phyloP scores from a whole-genome alignment of 2,113 vertebrate genomes.

The Etia nguti region DNA sequence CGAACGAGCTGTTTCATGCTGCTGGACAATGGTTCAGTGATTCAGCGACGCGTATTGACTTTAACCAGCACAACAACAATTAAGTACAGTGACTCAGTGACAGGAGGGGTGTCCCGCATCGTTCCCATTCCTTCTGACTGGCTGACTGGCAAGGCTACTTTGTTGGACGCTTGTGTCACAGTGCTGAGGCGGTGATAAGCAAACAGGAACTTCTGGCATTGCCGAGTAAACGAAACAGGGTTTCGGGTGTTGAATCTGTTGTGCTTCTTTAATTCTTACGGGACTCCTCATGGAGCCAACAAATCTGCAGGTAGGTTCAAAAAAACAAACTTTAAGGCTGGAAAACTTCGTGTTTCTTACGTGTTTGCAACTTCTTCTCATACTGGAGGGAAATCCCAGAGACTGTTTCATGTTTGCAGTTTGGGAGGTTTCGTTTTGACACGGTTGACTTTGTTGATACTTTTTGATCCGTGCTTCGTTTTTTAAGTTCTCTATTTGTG shows the following conservation, averaged over 20 bases:
- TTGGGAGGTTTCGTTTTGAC: neutral
- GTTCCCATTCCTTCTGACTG: slow-evolving; percentile 35
- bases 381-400: neutral
- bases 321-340: neutral
- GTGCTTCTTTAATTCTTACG: neutral
- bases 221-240: neutral
- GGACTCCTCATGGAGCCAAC: slow-evolving; percentile 67
- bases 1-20: neutral
- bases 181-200: neutral
- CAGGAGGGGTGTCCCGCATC: slow-evolving; percentile 8
- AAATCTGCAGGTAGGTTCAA: slow-evolving; percentile 67
- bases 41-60: neutral
- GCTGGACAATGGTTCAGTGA: too few species aligned
- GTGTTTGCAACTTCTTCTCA: neutral
- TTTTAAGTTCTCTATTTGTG: neutral
- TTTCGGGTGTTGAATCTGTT: neutral
- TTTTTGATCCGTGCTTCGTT: neutral
- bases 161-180: slow-evolving; percentile 2
- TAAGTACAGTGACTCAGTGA: slow-evolving; percentile 36
- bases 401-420: neutral
- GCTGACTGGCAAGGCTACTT: neutral
- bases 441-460: neutral
- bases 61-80: slow-evolving; percentile 4
- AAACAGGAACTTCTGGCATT: slow-evolving; percentile 53
- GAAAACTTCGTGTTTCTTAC: neutral